Base-by-base conservation (phyloP, 2,888 invertebrate genomes). In the Encarsia formosa region DNA sequence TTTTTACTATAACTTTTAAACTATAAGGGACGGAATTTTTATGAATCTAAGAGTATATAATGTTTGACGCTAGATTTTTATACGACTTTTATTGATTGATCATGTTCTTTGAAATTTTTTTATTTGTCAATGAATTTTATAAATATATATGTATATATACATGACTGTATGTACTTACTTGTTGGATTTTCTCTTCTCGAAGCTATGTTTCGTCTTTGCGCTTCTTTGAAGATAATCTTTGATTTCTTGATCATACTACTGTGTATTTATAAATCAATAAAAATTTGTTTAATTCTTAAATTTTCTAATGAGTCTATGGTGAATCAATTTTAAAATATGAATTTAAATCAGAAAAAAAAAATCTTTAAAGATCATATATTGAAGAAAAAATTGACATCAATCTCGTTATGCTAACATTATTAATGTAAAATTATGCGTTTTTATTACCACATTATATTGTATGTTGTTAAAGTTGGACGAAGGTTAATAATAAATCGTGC, bases 401-500 rank as follows among this genome's bases (percentile, higher is more conserved):
- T 64, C 63, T 64, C 61, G 67, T 63, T 66, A 29, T 8, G 65
- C 66, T 69, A 67, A 63, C 64, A 69, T 67, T 68, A 67, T 66
- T 68, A 65, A 63, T 63, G 61, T 64, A 53, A 54, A 53, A 56
- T 61, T 61, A 62, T 66, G 65, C 59, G 61, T 66, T 69, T 70
- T 68, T 70, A 67, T 69, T 70, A 69, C 63, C 63, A 68, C 67
- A 65, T 66, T 70, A 69, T 71, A 73, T 70, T 74, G 68, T 73
- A 73, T 71, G 71, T 73, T 74, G 74, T 74, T 74, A 73, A 74
- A 73, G 73, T 68, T 74, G 73, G 66, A 73, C 62, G 70, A 71
- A 70, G 67, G 71, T 72, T 71, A 67, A 67, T 63, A 67, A 67
- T 65, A 68, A 66, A 68, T 64, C 61, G 65, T 67, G 66, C 65